A percentile compares a stretch with the other conserved stretches of the same genome.
Conservation (phyloP, 2,797 vertebrate species). For the Molossus alvarezi region DNA sequence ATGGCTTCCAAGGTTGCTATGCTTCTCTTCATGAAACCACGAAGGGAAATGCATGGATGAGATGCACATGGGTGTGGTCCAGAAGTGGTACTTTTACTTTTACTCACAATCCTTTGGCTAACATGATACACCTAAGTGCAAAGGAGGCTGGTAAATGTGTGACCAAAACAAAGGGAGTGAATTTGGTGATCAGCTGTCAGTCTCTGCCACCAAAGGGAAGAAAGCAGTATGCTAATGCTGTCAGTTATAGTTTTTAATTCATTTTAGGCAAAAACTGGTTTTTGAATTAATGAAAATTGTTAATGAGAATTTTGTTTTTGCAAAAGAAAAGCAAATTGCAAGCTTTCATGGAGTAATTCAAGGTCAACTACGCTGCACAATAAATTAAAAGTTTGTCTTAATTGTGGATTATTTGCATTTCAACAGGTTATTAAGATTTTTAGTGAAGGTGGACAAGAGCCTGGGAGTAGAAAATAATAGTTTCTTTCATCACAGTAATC, state of each 20-base stretch:
- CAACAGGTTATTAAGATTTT: constrained; percentile 53
- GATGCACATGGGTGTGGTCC: background rate
- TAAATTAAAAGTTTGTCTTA: constrained; percentile 28
- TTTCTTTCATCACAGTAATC: background rate
- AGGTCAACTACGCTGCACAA: background rate
- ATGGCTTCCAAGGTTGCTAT: background rate
- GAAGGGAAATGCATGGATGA: background rate
- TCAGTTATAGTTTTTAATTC: background rate
- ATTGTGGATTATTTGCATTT: constrained; percentile 23
- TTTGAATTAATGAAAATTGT: constrained; percentile 3
- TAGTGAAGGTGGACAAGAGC: background rate
- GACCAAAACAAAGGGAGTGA: background rate
- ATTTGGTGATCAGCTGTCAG: background rate
- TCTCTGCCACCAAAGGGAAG: background rate
- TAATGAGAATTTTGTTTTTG: background rate
- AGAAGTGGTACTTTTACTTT: background rate
- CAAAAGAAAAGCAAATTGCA: background rate
- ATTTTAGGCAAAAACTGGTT: background rate
- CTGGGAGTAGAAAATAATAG: background rate
- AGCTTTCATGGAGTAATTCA: background rate
- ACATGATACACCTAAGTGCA: background rate
- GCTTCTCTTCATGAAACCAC: background rate
- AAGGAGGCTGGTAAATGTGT: background rate
- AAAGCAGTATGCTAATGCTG: background rate
- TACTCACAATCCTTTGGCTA: background rate